These are phyloP conservation scores for Echinarachnius parma DNA, from an alignment of 53 echinoderm and acorn worm genomes.

Conservation along the genomic window DNA sequence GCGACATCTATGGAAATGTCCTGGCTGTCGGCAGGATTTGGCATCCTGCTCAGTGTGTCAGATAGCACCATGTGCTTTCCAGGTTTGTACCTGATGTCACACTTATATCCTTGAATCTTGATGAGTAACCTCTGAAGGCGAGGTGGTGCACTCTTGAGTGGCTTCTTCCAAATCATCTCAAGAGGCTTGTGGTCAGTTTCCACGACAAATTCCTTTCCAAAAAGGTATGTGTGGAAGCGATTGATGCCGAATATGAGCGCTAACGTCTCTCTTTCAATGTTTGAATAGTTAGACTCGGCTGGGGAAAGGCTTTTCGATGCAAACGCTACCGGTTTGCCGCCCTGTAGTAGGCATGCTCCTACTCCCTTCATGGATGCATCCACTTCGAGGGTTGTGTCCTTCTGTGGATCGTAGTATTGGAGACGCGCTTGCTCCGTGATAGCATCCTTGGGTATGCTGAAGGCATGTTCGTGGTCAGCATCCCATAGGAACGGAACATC, in stretches of 20 bases:
- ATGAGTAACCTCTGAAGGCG: constrained; percentile 57
- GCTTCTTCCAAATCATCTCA: constrained; percentile 57
- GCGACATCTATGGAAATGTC: constrained; percentile 31
- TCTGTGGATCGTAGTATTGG: constrained; percentile 33
- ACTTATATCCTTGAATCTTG: constrained; percentile 64
- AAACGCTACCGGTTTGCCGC: constrained; percentile 51
- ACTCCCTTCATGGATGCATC: constrained; percentile 45
- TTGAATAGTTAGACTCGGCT: constrained; percentile 63
- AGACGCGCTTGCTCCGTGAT: constrained; percentile 15
- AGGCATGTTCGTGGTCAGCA: constrained; percentile 33
- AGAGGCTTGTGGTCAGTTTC: constrained; percentile 63
- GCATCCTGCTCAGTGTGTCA: constrained; percentile 59
- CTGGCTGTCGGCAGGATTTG: constrained; percentile 23
- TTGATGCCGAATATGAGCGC: constrained; percentile 53
- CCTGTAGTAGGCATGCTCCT: constrained; percentile 52
- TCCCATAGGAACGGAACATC: constrained; percentile 25
- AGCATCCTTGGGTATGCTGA: background rate
- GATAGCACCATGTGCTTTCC: constrained; percentile 52
- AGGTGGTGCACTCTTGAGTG: constrained; percentile 54
- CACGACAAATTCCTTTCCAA: constrained; percentile 49
- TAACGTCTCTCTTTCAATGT: constrained; percentile 61
- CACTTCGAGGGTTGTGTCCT: constrained; percentile 42
- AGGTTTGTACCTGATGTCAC: constrained; percentile 47
- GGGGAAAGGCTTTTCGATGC: constrained; percentile 53
- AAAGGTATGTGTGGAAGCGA: constrained; percentile 60